Evolutionary conservation across 2,797 vertebrate genomes (phyloP).

Genomic region (Prionace glauca): DNA sequence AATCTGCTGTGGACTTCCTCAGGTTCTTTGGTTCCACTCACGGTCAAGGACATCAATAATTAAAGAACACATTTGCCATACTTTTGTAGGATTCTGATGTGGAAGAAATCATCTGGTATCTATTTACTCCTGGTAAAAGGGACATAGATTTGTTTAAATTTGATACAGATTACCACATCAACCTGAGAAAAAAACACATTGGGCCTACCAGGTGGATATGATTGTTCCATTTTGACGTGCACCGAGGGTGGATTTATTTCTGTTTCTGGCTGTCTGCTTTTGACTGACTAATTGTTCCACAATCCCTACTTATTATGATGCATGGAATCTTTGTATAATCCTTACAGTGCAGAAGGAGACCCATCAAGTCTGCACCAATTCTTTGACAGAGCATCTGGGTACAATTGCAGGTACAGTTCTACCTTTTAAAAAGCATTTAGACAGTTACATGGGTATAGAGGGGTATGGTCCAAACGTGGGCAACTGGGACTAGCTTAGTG

Average conservation of each 20-base stretch:
- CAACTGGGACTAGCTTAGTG: too few species aligned
- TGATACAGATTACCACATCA: conserved; percentile 18
- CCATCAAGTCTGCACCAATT: too few species aligned
- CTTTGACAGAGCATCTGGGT: too few species aligned
- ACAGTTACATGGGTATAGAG: too few species aligned
- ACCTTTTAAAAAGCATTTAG: too few species aligned
- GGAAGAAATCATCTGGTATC: background rate
- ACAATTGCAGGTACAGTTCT: too few species aligned
- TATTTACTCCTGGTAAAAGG: background rate
- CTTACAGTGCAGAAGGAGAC: too few species aligned
- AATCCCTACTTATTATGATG: background rate
- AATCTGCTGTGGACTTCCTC: background rate
- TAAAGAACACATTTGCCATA: background rate
- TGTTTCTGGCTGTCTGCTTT: background rate
- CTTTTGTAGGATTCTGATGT: background rate
- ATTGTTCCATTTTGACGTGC: background rate
- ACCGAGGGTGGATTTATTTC: background rate
- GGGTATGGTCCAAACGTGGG: too few species aligned
- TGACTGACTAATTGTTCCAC: background rate
- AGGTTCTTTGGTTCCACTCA: background rate
- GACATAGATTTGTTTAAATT: background rate
- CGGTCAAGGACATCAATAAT: background rate
- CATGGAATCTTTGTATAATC: background rate
- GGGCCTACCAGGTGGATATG: background rate
- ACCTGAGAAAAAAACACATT: background rate